phyloP scores from a whole-genome alignment of 2,797 vertebrate species.

The Esox lucius region DNA sequence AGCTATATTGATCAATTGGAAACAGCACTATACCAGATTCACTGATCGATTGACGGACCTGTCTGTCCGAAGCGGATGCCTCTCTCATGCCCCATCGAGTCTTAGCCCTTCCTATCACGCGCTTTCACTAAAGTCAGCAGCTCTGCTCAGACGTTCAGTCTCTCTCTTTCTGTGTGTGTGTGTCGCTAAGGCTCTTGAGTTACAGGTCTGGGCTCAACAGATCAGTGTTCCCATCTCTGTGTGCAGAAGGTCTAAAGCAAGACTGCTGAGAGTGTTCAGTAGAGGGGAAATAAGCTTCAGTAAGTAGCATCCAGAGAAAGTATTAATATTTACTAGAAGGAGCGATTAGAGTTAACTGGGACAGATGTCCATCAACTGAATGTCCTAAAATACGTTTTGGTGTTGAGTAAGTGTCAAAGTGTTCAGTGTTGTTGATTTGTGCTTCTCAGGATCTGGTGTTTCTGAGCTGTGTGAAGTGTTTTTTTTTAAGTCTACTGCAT shows the following conservation, averaged over 20 bases:
- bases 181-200: background rate
- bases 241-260: background rate
- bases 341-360: background rate
- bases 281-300: background rate
- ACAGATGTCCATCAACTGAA: background rate
- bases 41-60: conserved; percentile 65
- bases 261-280: background rate
- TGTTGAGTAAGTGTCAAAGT: background rate
- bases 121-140: conserved; percentile 63
- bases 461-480: background rate
- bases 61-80: conserved; percentile 50
- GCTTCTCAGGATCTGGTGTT: background rate
- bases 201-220: background rate
- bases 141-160: conserved; percentile 21
- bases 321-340: background rate
- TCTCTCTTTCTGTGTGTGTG: background rate
- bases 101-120: conserved; percentile 47
- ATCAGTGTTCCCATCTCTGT: background rate
- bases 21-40: conserved; percentile 62
- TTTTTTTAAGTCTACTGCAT: background rate
- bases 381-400: background rate
- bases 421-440: background rate
- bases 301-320: background rate
- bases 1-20: conserved; percentile 41
- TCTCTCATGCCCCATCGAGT: conserved; percentile 26